phyloP scores from a whole-genome alignment of 2,888 invertebrate species.

The Microctonus aethiopoides region DNA sequence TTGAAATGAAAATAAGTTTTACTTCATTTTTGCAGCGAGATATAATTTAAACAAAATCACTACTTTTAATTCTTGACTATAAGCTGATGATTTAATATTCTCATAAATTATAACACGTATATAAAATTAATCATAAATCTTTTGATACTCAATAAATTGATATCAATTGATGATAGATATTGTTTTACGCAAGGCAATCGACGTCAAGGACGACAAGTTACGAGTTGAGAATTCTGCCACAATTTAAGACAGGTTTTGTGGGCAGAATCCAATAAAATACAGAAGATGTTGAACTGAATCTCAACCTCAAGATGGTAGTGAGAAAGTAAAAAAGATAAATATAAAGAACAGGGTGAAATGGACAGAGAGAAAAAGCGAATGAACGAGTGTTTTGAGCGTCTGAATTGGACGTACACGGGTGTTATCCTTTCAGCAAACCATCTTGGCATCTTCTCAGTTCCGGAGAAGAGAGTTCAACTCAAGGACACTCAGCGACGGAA shows the following conservation, averaged over 20 bases:
- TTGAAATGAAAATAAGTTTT: slow-evolving; percentile 26
- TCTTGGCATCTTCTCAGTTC: slow-evolving; percentile 33
- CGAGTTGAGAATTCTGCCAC: slow-evolving; percentile 38
- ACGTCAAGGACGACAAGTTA: background rate
- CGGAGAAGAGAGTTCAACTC: slow-evolving; percentile 26
- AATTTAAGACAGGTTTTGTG: slow-evolving; percentile 39
- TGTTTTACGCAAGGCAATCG: background rate
- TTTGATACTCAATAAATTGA: background rate
- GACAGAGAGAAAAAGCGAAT: slow-evolving; percentile 7
- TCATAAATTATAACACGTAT: too few species aligned
- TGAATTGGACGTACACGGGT: slow-evolving; percentile 16
- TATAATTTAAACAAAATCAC: too few species aligned
- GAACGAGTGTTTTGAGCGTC: slow-evolving; percentile 10
- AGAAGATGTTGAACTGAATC: slow-evolving; percentile 38
- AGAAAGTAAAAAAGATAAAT: background rate
- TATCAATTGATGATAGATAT: background rate
- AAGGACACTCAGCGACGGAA: slow-evolving; percentile 51
- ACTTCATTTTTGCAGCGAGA: background rate
- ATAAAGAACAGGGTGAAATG: background rate
- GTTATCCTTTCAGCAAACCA: slow-evolving; percentile 40
- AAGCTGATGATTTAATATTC: too few species aligned
- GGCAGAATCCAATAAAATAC: slow-evolving; percentile 51
- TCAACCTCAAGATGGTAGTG: background rate
- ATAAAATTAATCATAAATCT: too few species aligned
- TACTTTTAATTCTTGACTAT: background rate